Conservation (phyloP, 2,113 vertebrate genomes). For the Pedetes capensis region DNA sequence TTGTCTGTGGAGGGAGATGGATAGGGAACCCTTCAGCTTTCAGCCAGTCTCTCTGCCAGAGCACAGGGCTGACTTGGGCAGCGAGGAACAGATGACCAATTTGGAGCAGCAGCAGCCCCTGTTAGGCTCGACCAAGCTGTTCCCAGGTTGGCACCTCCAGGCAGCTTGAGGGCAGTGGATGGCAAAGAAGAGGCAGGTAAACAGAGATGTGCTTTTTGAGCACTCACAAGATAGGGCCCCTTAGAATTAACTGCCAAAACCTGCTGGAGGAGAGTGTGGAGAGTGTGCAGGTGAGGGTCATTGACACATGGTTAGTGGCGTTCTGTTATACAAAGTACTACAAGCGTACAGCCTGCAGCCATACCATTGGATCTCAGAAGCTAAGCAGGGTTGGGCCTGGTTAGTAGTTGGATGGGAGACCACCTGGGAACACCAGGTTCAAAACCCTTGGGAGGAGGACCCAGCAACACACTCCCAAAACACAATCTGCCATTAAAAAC, state of each 20-base stretch:
- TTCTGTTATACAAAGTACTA: neutral
- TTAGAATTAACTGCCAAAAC: neutral
- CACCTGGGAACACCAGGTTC: no score
- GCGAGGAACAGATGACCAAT: neutral
- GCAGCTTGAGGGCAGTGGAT: neutral
- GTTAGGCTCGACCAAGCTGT: neutral
- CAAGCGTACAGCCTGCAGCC: no score
- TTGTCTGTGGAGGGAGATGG: neutral
- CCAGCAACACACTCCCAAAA: no score
- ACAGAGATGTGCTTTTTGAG: neutral
- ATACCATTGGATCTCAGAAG: no score
- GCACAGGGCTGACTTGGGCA: neutral
- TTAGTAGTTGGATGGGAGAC: no score
- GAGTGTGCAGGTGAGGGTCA: neutral
- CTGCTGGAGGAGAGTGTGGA: no score
- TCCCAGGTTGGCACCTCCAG: fast-evolving
- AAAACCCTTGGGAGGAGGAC: no score
- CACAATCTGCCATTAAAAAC: no score
- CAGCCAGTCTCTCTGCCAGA: neutral
- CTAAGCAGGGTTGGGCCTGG: no score
- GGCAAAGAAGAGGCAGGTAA: no score
- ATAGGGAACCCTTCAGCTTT: neutral
- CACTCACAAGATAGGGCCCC: neutral
- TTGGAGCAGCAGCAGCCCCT: neutral
- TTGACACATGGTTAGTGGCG: neutral